Evolutionary conservation across 1,140 invertebrate genomes (phyloP), one percentile per base, ranked within the genome.

Genomic region (Dolichoris vasculosae): DNA sequence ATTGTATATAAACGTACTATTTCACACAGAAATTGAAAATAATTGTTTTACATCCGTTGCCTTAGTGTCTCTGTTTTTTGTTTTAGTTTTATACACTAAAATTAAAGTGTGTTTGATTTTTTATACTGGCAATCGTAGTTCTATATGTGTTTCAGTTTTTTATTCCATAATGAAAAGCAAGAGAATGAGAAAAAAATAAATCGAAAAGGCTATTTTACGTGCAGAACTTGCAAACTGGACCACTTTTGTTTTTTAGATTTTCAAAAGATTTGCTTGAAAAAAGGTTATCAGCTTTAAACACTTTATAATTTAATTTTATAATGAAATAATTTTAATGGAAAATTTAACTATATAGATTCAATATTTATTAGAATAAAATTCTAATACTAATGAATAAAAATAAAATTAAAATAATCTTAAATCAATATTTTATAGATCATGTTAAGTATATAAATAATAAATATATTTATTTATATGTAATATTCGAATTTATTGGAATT

Each of bases 61-160:
- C 69, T 48, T n/a, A 8, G 38, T 83, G n/a, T 48, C 73, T 38
- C 20, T 43, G 35, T 80, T 67, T 84, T 78, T 84, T 20, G 51
- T 17, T 26, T 43, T 63, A 23, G 23, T 71, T 11, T 40, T 40
- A 15, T 9, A 40, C 23, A 71, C 67, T 40, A 20, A 26, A 48
- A n/a, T 48, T 30, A 43, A 30, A 20, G 26, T 30, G 55, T 79
- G 76, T 78, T 84, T 84, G 83, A 84, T 84, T 76, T 84, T 78
- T 46, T 30, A 1, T 64, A 30, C 23, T 30, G 26, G 30, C 32
- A 46, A 23, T 79, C 43, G 76, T 38, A 40, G 76, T 55, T 78
- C 13, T 32, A 13, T 23, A 0, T 63, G 30, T 26, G 64, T 20
- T 15, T 76, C 26, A 11, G 17, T 2, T 8, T 6, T 30, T 51